These are phyloP conservation scores for Miltochrista miniata DNA, from an alignment of 2,888 invertebrate genomes.

Conservation along the genomic window DNA sequence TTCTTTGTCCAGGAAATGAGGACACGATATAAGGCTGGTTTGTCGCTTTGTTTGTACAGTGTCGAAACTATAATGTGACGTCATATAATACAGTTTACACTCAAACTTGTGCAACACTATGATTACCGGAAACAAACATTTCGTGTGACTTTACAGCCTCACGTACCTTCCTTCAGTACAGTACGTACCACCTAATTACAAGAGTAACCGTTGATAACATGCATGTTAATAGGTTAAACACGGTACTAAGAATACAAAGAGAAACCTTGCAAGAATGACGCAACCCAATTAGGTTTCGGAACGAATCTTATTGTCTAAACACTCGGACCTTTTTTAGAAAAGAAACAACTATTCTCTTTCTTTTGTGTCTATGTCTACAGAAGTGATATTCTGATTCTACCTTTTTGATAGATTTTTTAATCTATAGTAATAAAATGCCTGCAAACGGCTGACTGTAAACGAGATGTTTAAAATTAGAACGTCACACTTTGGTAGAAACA, in stretches of 20 bases:
- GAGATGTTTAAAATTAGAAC: too few species aligned
- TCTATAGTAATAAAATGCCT: too few species aligned
- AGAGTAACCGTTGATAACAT: conserved; percentile 17
- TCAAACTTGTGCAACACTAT: conserved; percentile 50
- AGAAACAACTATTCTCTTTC: conserved; percentile 12
- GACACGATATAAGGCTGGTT: conserved; percentile 55
- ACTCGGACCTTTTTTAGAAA: conserved; percentile 24
- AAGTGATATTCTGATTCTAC: too few species aligned
- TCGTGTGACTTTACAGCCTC: conserved; percentile 24
- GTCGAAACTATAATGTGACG: conserved; percentile 69
- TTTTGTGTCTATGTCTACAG: conserved; percentile 15
- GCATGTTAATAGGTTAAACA: conserved; percentile 17
- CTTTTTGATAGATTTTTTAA: too few species aligned
- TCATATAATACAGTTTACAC: conserved; percentile 51
- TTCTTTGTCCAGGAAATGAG: conserved; percentile 69
- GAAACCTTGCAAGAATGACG: conserved; percentile 31
- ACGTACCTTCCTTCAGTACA: conserved; percentile 1
- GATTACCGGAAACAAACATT: conserved; percentile 34
- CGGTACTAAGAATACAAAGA: conserved; percentile 18
- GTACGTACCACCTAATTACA: conserved; percentile 12
- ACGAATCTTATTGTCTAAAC: conserved; percentile 23
- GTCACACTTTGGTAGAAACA: conserved; percentile 8
- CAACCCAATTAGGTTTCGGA: conserved; percentile 28
- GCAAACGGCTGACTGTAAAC: too few species aligned
- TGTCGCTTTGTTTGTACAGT: conserved; percentile 66